A percentile compares a stretch with the other conserved stretches of the same genome.
These are phyloP conservation scores for Zaprionus capensis DNA, from an alignment of 1,140 invertebrate species.

Conservation along the genomic window DNA sequence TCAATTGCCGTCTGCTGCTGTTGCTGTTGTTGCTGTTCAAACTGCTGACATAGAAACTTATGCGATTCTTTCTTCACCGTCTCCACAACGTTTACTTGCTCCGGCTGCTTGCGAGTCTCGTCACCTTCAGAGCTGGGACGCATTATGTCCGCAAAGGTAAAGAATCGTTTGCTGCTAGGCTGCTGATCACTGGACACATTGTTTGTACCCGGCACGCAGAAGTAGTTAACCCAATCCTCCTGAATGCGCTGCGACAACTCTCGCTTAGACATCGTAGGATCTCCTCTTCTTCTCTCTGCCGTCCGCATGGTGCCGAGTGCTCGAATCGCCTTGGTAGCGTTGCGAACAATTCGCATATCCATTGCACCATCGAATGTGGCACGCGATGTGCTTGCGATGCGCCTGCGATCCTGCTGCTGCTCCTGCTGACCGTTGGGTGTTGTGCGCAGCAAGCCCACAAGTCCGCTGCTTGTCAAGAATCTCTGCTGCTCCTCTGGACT, in stretches of 20 bases:
- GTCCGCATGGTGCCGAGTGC: background rate
- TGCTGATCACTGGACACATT: background rate
- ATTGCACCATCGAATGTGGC: background rate
- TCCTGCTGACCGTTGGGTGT: background rate
- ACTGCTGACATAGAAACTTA: conserved; percentile 12
- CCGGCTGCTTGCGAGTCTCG: background rate
- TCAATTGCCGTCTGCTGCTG: background rate
- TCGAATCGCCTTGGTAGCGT: background rate
- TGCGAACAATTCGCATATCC: background rate
- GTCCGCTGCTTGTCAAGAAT: background rate
- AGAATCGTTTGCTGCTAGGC: background rate
- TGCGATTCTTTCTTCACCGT: background rate
- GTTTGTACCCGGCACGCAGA: background rate
- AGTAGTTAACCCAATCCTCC: background rate
- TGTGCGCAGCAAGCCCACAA: background rate
- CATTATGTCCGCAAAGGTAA: background rate
- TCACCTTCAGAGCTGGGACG: background rate
- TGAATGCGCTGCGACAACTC: background rate
- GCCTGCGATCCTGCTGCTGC: background rate
- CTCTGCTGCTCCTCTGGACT: background rate
- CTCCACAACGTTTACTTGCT: background rate
- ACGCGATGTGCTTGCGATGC: background rate
- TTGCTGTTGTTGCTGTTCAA: background rate
- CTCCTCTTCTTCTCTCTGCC: too few relatives aligned
- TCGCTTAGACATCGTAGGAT: background rate